phyloP scores from a whole-genome alignment of 2,113 vertebrate genomes.

The Leptobrachium leishanense region DNA sequence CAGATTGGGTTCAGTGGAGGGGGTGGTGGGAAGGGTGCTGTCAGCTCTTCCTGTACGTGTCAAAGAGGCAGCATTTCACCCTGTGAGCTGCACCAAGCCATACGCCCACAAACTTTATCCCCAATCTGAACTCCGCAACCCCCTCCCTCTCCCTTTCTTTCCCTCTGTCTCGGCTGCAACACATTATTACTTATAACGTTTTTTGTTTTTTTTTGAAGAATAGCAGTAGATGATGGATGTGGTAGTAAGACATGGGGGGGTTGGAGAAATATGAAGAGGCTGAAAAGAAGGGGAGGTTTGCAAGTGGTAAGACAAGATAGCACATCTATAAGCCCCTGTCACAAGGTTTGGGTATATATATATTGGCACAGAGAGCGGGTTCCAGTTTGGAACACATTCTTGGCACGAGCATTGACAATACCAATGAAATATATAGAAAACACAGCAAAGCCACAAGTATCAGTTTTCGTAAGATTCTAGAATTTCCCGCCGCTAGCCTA shows the following conservation, averaged over 20 bases:
- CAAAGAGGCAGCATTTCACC: conserved; percentile 70
- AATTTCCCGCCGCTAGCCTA: conserved; percentile 59
- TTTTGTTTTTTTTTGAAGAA: conserved; percentile 70
- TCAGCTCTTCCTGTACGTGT: conserved; percentile 80
- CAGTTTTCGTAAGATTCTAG: conserved; percentile 16
- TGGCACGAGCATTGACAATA: neutral
- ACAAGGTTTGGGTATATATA: neutral
- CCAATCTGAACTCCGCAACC: conserved; percentile 72
- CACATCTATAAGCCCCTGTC: neutral
- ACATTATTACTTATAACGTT: conserved; percentile 65
- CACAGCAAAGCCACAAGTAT: neutral
- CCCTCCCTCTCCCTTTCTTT: conserved; percentile 53
- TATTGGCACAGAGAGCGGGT: neutral
- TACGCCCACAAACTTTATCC: conserved; percentile 74
- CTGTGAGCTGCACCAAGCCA: conserved; percentile 57
- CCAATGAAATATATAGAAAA: conserved; percentile 11
- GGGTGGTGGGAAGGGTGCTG: conserved; percentile 67
- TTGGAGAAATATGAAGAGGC: conserved; percentile 66
- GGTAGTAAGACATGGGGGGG: conserved; percentile 37
- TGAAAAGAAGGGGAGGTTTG: conserved; percentile 40
- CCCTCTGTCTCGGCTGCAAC: conserved; percentile 54
- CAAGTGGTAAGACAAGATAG: neutral
- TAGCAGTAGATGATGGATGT: conserved; percentile 57
- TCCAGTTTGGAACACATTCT: neutral
- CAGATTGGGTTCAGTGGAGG: conserved; percentile 61